Base-by-base conservation (phyloP, 2,113 vertebrate species). In the Vulpes vulpes region DNA sequence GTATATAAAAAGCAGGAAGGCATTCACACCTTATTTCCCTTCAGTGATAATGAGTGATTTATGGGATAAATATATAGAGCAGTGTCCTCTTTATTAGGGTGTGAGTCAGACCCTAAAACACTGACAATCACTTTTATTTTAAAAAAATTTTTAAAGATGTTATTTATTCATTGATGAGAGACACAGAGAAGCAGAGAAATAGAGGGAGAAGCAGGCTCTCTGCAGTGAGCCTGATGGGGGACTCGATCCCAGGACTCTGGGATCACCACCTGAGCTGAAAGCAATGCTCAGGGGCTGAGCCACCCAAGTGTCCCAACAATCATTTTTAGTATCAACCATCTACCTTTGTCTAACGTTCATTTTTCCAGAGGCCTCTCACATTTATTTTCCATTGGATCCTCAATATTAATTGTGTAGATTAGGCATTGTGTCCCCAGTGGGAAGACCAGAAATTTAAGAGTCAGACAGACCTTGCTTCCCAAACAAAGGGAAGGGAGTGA, bases 21-120 rank as follows among this genome's bases (percentile, higher is more conserved):
- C 15, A 67, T 59, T 88, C 80, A 79, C n/a, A 55, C 8, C 7
- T 64, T 64, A 35, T 38, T 92, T 87, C 74, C 67, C 81, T 90
- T 96, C 62, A 79, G 55, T 86, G 35, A 96, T 51, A 16, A 64
- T 65, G 38, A 94, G 71, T 27, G 5, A 19, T 49, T 78, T 84
- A 64, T 43, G 53, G 51, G 9, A 69, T 78, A 67, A 71, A 59
- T 49, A 32, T 19, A 65, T 60, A 59, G 53, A 64, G 86, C 62
- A 51, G 14, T 32, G 10, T 82, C 32, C 38, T 94, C 12, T 16
- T 92, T 79, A 35, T 69, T 32, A 90, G 11, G 4, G 11, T 91
- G 1, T 96, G 35, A 90, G 78, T 94, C 69, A 83, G 32, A 84
- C 17, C 71, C 73, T 73, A 73, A 84, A 96, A 84, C n/a, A 67